Evolutionary conservation across 2,888 invertebrate species (phyloP).

Genomic region (Nipponacmea schrenckii): DNA sequence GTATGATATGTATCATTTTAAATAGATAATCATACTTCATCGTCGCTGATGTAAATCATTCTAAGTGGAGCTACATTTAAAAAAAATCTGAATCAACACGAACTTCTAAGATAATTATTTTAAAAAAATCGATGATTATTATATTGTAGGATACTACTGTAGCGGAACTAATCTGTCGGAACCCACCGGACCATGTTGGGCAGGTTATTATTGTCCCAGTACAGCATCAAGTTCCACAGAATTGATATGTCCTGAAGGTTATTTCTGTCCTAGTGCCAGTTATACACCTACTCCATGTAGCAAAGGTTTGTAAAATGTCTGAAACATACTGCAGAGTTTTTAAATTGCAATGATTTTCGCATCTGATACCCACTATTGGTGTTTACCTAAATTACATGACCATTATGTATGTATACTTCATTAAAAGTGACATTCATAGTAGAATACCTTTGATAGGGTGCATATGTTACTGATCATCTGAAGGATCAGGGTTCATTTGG

Average conservation of each 20-base stretch:
- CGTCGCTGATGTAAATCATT: no score
- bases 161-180: slow-evolving; percentile 49
- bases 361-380: background rate
- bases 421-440: no score
- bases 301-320: slow-evolving; percentile 42
- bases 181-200: slow-evolving; percentile 54
- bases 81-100: no score
- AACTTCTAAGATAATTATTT: no score
- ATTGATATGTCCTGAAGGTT: slow-evolving; percentile 57
- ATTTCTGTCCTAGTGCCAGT: slow-evolving; percentile 56
- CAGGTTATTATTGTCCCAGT: slow-evolving; percentile 62
- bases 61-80: no score
- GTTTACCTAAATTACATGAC: background rate
- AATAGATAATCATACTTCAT: no score
- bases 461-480: no score
- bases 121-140: no score
- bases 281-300: slow-evolving; percentile 53
- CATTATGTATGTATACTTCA: background rate
- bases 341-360: background rate
- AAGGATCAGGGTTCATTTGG: no score
- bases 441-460: no score
- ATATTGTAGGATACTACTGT: slow-evolving; percentile 54
- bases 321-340: background rate
- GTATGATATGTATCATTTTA: no score
- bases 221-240: slow-evolving; percentile 44